Conservation (phyloP, 2,888 invertebrate species). For the Halictus quadricinctus region DNA sequence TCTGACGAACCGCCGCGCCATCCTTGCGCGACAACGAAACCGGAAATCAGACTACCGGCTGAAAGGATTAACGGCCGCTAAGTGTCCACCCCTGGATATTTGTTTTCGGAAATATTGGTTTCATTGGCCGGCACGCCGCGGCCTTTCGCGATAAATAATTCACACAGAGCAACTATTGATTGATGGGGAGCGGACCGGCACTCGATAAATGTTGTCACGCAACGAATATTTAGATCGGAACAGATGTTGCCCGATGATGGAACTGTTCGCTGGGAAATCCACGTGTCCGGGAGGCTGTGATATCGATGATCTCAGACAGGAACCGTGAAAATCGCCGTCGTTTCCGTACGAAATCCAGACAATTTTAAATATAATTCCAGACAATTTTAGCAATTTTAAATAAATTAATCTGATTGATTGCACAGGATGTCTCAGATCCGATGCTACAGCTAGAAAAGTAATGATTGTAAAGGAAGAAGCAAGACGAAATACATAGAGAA, state of each 20-base stretch:
- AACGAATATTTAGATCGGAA: slow-evolving; percentile 24
- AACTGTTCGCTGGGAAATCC: neutral
- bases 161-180: neutral
- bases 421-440: too few species aligned
- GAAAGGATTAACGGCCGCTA: neutral
- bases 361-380: too few species aligned
- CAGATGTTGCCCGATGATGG: neutral
- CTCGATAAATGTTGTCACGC: slow-evolving; percentile 4
- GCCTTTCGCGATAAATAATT: neutral
- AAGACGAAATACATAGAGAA: too few species aligned
- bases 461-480: too few species aligned
- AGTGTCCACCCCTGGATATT: neutral
- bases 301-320: neutral
- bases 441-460: too few species aligned
- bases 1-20: slow-evolving; percentile 40
- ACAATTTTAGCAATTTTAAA: too few species aligned
- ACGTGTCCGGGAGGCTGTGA: neutral
- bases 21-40: slow-evolving; percentile 23
- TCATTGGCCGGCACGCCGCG: neutral
- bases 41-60: slow-evolving; percentile 45
- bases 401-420: too few species aligned
- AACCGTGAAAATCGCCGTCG: neutral
- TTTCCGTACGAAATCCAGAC: neutral
- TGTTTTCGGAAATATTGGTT: neutral
- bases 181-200: neutral